These are phyloP conservation scores for Caretta caretta DNA, from an alignment of 2,113 vertebrate genomes.

Conservation along the genomic window DNA sequence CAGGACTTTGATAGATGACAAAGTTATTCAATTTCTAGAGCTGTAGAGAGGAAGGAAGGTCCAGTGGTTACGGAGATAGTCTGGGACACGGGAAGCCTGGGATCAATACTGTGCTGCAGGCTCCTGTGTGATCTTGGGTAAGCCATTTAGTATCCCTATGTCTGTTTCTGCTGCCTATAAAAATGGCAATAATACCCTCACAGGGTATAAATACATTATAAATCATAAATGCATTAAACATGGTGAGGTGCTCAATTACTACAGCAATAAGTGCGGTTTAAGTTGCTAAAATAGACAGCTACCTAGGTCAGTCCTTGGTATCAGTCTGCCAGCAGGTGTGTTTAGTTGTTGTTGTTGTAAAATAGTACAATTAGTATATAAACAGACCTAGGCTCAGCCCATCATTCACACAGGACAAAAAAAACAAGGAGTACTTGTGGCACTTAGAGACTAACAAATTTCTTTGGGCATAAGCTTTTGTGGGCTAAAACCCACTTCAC, in stretches of 20 bases:
- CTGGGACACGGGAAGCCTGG: not conserved
- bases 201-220: fast-evolving
- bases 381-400: not conserved
- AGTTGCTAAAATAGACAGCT: not conserved
- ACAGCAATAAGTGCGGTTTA: not conserved
- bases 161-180: not conserved
- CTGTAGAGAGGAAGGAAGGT: not conserved
- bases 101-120: fast-evolving
- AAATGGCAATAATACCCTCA: not conserved
- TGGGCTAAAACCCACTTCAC: too few species aligned
- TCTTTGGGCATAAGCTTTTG: too few species aligned
- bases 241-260: not conserved
- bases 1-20: not conserved
- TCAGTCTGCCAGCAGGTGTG: not conserved
- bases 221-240: not conserved
- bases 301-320: not conserved
- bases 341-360: not conserved
- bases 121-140: not conserved
- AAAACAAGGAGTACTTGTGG: too few species aligned
- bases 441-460: too few species aligned
- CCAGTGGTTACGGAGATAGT: not conserved
- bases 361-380: not conserved
- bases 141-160: not conserved
- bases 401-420: not conserved
- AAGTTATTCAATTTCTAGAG: not conserved